These are phyloP conservation scores for Anthopleura xanthogrammica DNA, from an alignment of 92 coral and sea anemone genomes.

Conservation along the genomic window DNA sequence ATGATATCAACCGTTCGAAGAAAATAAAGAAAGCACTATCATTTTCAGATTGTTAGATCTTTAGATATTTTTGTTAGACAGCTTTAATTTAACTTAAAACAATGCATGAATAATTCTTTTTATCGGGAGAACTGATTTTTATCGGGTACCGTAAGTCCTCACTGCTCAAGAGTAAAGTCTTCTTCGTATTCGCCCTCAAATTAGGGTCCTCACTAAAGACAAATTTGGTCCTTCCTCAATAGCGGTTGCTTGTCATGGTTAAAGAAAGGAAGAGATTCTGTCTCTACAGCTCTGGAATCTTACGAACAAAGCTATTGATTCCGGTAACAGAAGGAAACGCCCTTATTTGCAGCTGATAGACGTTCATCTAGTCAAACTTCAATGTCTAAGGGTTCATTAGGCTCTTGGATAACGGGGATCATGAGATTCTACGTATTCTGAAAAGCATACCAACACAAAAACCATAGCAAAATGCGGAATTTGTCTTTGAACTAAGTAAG, in stretches of 20 bases:
- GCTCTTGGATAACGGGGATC: conserved; percentile 16
- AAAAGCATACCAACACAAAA: background rate
- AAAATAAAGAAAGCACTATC: background rate
- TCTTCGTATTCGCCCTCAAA: background rate
- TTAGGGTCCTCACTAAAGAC: background rate
- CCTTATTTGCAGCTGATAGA: conserved; percentile 25
- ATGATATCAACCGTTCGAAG: background rate
- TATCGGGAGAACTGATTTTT: background rate
- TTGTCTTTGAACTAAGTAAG: too few relatives aligned
- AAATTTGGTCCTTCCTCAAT: background rate
- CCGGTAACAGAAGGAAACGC: conserved; percentile 39
- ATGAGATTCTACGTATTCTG: background rate
- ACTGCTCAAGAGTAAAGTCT: background rate
- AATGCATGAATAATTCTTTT: background rate
- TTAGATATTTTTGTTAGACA: conserved; percentile 6
- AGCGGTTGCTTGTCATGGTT: conserved; percentile 3
- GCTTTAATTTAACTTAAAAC: background rate
- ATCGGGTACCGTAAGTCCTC: background rate
- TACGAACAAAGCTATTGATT: conserved; percentile 24
- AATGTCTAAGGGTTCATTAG: conserved; percentile 22
- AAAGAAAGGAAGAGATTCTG: conserved; percentile 24
- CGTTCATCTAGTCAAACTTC: conserved; percentile 28
- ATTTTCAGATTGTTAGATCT: background rate
- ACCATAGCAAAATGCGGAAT: too few relatives aligned
- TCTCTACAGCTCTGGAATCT: conserved; percentile 46